Percentiles rank a stretch among this genome's conserved stretches.
These are phyloP conservation scores for Distichodus sexfasciatus DNA, from an alignment of 2,797 vertebrate species.

Conservation along the genomic window DNA sequence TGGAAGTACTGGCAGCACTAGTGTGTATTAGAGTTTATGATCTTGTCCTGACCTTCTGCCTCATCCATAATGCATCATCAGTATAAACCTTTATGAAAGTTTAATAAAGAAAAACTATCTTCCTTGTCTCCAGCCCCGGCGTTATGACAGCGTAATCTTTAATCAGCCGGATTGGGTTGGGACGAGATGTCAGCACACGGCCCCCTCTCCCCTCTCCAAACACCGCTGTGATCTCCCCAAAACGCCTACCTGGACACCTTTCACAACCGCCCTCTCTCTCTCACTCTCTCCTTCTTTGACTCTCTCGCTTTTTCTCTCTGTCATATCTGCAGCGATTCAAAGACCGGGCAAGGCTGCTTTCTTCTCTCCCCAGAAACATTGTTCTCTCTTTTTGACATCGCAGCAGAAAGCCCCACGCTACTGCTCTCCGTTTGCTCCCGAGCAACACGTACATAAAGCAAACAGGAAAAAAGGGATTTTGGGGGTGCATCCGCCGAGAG, in stretches of 20 bases:
- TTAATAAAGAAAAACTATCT: slow-evolving; percentile 61
- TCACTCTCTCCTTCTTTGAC: neutral
- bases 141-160: slow-evolving; percentile 60
- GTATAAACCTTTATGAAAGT: slow-evolving; percentile 63
- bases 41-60: slow-evolving; percentile 68
- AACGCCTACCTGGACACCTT: slow-evolving; percentile 31
- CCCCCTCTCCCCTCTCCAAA: slow-evolving; percentile 46
- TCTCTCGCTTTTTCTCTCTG: neutral
- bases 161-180: slow-evolving; percentile 55
- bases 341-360: neutral
- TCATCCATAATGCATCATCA: slow-evolving; percentile 65
- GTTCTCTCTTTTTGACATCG: slow-evolving; percentile 21
- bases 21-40: slow-evolving; percentile 56
- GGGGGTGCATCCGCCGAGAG: too few species aligned
- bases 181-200: slow-evolving; percentile 42
- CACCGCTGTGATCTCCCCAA: slow-evolving; percentile 54
- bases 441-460: slow-evolving; percentile 7
- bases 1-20: slow-evolving; percentile 35
- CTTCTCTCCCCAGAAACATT: slow-evolving; percentile 28
- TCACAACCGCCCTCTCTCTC: slow-evolving; percentile 8
- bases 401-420: slow-evolving; percentile 44
- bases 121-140: slow-evolving; percentile 47
- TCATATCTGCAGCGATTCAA: neutral
- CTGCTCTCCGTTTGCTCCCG: neutral
- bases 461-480: slow-evolving; percentile 5